phyloP scores from a whole-genome alignment of 1,140 invertebrate species.

The Melitaea cinxia region DNA sequence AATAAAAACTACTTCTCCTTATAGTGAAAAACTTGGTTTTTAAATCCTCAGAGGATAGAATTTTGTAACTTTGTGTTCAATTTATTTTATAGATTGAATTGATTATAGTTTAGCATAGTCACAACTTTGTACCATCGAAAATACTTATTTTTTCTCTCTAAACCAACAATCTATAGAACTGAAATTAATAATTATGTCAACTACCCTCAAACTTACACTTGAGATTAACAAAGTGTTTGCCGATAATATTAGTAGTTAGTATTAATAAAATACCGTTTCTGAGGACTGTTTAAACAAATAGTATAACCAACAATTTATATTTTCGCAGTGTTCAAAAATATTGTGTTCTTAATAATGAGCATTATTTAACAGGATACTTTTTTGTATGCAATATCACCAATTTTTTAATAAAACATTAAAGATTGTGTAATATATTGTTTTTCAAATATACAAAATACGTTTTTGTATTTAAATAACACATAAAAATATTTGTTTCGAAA shows the following conservation, averaged over 20 bases:
- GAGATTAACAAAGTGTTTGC: background rate
- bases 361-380: background rate
- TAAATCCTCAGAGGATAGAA: no score
- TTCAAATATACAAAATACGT: background rate
- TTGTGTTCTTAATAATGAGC: background rate
- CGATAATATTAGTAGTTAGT: background rate
- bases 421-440: background rate
- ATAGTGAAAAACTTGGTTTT: no score
- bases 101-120: no score
- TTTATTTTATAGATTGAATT: no score
- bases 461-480: background rate
- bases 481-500: conserved; percentile 4
- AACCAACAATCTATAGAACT: no score
- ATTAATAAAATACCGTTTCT: background rate
- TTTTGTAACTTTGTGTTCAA: no score
- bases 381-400: background rate
- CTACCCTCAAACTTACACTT: no score
- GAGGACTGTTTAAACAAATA: no score
- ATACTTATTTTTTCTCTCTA: no score
- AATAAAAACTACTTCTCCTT: no score
- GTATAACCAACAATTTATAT: conserved; percentile 3
- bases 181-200: no score
- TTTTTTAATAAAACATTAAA: background rate
- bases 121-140: no score
- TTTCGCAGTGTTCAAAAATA: background rate